Conservation (phyloP, 2,888 invertebrate species). For the Smittia aterrima region DNA sequence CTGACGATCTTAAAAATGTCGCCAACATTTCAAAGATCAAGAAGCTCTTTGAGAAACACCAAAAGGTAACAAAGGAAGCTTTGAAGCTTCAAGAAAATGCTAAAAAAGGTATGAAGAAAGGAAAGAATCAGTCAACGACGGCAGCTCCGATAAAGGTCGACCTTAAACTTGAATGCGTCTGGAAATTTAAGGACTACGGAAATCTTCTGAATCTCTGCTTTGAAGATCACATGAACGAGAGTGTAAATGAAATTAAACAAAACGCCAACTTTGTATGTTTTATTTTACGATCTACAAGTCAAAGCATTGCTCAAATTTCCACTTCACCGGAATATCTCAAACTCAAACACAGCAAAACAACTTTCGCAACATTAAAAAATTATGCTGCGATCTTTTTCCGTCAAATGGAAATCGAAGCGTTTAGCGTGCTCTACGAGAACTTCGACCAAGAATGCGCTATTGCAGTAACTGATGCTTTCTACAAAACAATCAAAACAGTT, state of each 20-base stretch:
- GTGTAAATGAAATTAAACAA: slow-evolving; percentile 3
- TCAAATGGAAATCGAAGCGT: slow-evolving; percentile 7
- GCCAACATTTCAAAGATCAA: not conserved
- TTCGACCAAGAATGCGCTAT: not conserved
- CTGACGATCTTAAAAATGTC: not conserved
- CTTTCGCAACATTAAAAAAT: not conserved
- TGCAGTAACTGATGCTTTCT: not conserved
- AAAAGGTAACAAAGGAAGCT: not conserved
- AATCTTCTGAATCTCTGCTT: not conserved
- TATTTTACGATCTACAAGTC: not conserved
- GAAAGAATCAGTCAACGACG: not conserved
- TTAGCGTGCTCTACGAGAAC: not conserved
- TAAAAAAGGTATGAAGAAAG: not conserved
- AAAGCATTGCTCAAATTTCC: not conserved
- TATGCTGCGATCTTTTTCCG: not conserved
- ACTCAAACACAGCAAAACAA: slow-evolving; percentile 1
- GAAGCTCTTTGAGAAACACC: slow-evolving; percentile 19
- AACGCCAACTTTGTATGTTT: not conserved
- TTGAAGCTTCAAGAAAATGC: not conserved
- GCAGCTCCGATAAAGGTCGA: not conserved
- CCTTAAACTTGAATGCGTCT: not conserved
- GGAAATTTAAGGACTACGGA: not conserved
- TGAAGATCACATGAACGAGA: not conserved
- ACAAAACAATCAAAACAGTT: not conserved
- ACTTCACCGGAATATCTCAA: not conserved